Evolutionary conservation across 2,888 invertebrate genomes (phyloP), one percentile per base, ranked within the genome.

Genomic region (Sicus ferrugineus): DNA sequence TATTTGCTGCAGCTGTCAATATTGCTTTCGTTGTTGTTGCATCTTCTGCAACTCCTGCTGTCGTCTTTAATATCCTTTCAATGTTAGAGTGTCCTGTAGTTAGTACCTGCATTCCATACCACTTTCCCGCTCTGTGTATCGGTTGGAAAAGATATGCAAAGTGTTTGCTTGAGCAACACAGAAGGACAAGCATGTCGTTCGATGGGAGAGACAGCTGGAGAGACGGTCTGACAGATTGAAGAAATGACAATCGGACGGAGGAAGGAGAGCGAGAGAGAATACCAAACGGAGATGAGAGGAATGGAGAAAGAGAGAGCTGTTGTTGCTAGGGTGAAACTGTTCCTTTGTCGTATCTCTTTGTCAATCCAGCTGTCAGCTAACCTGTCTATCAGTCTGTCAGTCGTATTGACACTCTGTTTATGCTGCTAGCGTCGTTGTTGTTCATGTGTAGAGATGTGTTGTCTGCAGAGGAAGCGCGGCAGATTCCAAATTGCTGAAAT

Each of bases 1-100:
- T 56, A 56, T 56, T 56, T 56, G 14, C 56, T 56, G 28, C 56
- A n/a, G n/a, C 56, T 56, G 56, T 56, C 56, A 56, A n/a, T 42
- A n/a, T 42, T 42, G 42, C 1, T 42, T 6, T 38, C 11, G 38
- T 38, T 9, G 38, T 38, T 9, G 42, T 42, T 42, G 42, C n/a
- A n/a, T n/a, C n/a, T n/a, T n/a, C n/a, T n/a, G n/a, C n/a, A n/a
- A n/a, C n/a, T n/a, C n/a, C n/a, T 42, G 42, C 9, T 42, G 14
- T 16, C n/a, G 42, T n/a, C 42, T 42, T 42, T 14, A 7, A 42
- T 42, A 42, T 42, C 42, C 42, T n/a, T 42, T 42, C n/a, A 42
- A 14, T 42, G n/a, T 42, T 42, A 34, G 9, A 34, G 34, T 34
- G 34, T 34, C 14, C 14, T 14, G 34, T 34, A n/a, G 34, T 34